A percentile compares a stretch with the other conserved stretches of the same genome.
Evolutionary conservation across 2,888 invertebrate species (phyloP).

Genomic region (Dascillus cervinus): DNA sequence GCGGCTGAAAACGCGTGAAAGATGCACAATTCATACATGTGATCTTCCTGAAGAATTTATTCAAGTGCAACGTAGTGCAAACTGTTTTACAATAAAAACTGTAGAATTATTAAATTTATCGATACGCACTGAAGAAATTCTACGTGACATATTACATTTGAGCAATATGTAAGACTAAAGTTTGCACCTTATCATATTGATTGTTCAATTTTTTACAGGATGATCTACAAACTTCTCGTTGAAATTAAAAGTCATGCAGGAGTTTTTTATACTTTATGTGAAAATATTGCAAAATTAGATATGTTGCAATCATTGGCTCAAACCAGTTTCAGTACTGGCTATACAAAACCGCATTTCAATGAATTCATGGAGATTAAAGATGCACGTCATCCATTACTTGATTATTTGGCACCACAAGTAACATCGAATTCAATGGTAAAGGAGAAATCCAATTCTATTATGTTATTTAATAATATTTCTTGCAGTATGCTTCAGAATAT

Average conservation of each 20-base stretch:
- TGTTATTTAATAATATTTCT: too few species aligned
- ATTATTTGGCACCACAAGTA: constrained; percentile 54
- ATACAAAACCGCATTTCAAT: constrained; percentile 69
- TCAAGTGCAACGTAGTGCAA: constrained; percentile 53
- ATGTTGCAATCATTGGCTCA: constrained; percentile 67
- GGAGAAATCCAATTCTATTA: constrained; percentile 34
- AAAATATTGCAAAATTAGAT: constrained; percentile 74
- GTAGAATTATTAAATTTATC: constrained; percentile 63
- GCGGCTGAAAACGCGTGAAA: constrained; percentile 47
- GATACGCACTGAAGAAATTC: constrained; percentile 65
- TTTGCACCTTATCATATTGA: background rate
- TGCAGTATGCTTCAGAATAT: constrained; percentile 64
- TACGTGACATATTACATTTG: constrained; percentile 71
- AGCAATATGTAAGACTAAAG: constrained; percentile 61
- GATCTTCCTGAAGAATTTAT: constrained; percentile 64
- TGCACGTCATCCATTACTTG: constrained; percentile 78
- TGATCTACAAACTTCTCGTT: constrained; percentile 62
- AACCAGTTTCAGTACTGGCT: constrained; percentile 48
- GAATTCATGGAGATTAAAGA: constrained; percentile 59
- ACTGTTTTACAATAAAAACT: constrained; percentile 73
- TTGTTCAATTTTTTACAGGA: constrained; percentile 45
- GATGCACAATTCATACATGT: constrained; percentile 42
- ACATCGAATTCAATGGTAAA: constrained; percentile 77
- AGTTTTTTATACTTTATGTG: constrained; percentile 73
- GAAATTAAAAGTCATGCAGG: constrained; percentile 64